Evolutionary conservation across 2,888 invertebrate genomes (phyloP).

Genomic region (Conomelus anceps): DNA sequence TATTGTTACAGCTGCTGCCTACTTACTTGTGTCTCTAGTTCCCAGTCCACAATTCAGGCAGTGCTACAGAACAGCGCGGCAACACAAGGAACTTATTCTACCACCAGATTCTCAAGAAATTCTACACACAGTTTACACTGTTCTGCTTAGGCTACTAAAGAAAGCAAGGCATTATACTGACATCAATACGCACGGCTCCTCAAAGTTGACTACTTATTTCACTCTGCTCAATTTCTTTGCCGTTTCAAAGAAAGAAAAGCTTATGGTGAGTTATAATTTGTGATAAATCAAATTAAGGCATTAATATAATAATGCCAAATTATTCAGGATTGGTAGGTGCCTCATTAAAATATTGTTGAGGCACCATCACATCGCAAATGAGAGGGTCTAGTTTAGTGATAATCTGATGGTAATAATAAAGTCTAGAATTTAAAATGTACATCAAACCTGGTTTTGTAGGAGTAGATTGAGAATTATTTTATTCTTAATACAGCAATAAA

Average conservation of each 20-base stretch:
- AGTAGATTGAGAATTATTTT: too few relatives aligned
- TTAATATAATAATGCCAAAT: too few relatives aligned
- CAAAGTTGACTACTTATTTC: constrained; percentile 88
- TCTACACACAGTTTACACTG: constrained; percentile 62
- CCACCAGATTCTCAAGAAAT: constrained; percentile 53
- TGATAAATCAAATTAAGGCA: neutral
- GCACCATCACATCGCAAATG: too few relatives aligned
- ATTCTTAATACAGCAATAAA: too few relatives aligned
- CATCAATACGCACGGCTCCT: constrained; percentile 78
- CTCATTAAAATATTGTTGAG: too few relatives aligned
- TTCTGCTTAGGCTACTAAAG: constrained; percentile 66
- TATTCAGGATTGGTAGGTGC: too few relatives aligned
- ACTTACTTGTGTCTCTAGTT: constrained; percentile 80
- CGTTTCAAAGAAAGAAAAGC: constrained; percentile 81
- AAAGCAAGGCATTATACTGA: constrained; percentile 82
- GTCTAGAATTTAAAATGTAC: too few relatives aligned
- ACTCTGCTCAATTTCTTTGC: constrained; percentile 87
- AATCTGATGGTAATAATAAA: too few relatives aligned
- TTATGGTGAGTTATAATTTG: constrained; percentile 61
- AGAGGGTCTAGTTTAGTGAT: too few relatives aligned
- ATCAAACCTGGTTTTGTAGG: too few relatives aligned
- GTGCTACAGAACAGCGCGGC: constrained; percentile 61
- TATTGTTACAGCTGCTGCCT: constrained; percentile 65
- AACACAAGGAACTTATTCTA: constrained; percentile 43
- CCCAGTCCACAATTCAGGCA: constrained; percentile 87